Evolutionary conservation across 1,140 invertebrate species (phyloP).

Genomic region (Scaptomyza hsui): DNA sequence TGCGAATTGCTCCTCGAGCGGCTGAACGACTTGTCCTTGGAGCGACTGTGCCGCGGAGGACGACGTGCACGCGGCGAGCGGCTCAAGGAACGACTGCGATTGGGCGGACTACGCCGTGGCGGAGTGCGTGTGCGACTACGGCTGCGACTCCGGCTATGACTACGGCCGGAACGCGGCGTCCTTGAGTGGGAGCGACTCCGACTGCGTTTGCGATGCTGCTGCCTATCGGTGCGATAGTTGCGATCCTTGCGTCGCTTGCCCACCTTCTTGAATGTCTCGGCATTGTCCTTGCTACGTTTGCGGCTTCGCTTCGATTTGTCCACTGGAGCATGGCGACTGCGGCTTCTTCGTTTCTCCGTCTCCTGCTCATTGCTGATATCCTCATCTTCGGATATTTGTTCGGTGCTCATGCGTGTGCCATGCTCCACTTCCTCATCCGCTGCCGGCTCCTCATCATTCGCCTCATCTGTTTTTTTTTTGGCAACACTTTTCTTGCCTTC

Average conservation of each 20-base stretch:
- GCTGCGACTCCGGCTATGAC: conserved; percentile 17
- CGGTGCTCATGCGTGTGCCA: conserved; percentile 87
- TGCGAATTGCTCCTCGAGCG: conserved; percentile 47
- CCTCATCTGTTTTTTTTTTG: conserved; percentile 12
- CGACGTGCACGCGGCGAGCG: conserved; percentile 28
- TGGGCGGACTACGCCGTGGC: conserved; percentile 12
- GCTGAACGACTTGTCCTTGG: conserved; percentile 50
- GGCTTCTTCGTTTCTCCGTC: conserved; percentile 56
- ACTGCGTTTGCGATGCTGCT: conserved; percentile 55
- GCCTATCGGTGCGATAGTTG: conserved; percentile 90
- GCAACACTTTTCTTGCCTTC: conserved; percentile 9
- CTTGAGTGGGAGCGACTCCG: conserved; percentile 34
- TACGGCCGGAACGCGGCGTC: conserved; percentile 10
- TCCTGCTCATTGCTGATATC: conserved; percentile 84
- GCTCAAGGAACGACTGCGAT: conserved; percentile 36
- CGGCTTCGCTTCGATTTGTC: conserved; percentile 51
- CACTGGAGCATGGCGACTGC: conserved; percentile 43
- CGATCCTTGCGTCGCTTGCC: conserved; percentile 91
- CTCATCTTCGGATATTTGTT: conserved; percentile 89
- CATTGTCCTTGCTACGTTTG: conserved; percentile 77
- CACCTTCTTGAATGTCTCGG: conserved; percentile 91
- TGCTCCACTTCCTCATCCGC: conserved; percentile 8
- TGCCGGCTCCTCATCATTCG: neutral
- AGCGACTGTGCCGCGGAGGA: conserved; percentile 49
- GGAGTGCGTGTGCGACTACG: conserved; percentile 29